These are phyloP conservation scores for Alcis repandata DNA, from an alignment of 2,888 invertebrate genomes.

Conservation along the genomic window DNA sequence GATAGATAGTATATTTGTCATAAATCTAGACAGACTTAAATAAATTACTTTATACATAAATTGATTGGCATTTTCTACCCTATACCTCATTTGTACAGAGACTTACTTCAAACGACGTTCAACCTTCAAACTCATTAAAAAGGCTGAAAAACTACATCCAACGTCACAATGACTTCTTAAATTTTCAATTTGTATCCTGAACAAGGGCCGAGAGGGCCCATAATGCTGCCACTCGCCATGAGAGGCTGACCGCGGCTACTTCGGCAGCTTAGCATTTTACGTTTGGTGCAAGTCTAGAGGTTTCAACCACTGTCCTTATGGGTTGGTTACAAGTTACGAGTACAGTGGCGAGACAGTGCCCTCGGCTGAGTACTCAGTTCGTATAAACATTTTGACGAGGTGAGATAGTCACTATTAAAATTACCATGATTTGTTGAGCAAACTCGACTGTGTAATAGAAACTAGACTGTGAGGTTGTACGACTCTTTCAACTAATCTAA, in stretches of 20 bases:
- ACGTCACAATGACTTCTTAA: conserved; percentile 63
- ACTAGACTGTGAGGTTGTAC: no score
- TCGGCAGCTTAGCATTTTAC: conserved; percentile 73
- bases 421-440: no score
- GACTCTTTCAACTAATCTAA: no score
- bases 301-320: no score
- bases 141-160: conserved; percentile 21
- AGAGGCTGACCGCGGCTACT: conserved; percentile 83
- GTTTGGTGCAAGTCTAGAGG: conserved; percentile 26
- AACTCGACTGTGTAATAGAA: no score
- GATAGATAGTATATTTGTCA: no score
- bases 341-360: no score
- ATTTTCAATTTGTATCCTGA: conserved; percentile 75
- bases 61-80: neutral
- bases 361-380: no score
- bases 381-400: no score
- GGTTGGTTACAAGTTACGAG: no score
- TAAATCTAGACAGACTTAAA: no score
- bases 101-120: neutral
- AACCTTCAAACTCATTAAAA: neutral
- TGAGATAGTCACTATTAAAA: no score
- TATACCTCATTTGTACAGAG: neutral
- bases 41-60: neutral
- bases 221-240: conserved; percentile 80
- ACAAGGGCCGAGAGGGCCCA: conserved; percentile 74